Conservation (phyloP, 2,113 vertebrate species). For the Amazona vittata region DNA sequence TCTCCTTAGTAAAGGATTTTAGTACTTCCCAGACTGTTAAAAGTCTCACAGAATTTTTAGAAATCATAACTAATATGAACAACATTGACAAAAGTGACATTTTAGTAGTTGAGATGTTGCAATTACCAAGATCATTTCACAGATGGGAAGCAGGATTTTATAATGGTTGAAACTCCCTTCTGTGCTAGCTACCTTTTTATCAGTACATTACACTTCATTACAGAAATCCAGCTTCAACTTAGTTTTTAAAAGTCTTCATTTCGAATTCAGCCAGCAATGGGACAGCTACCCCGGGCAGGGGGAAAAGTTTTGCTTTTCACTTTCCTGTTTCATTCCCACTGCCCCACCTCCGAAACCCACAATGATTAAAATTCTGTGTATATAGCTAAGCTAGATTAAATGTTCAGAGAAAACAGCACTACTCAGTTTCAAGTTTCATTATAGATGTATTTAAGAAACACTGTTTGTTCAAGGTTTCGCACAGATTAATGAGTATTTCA, state of each 20-base stretch:
- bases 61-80: background rate
- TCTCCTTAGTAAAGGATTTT: background rate
- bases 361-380: background rate
- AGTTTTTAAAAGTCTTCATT: background rate
- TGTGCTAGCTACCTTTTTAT: background rate
- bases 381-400: background rate
- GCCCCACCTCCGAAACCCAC: background rate
- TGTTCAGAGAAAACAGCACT: background rate
- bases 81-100: background rate
- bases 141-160: background rate
- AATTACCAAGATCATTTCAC: background rate
- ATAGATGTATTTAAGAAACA: background rate
- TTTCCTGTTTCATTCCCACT: background rate
- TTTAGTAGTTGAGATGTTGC: background rate
- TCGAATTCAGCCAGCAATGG: background rate
- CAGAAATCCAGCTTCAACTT: background rate
- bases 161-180: background rate
- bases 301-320: background rate
- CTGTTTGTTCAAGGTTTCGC: background rate
- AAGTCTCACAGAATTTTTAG: background rate
- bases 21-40: background rate
- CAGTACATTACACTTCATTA: background rate
- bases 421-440: background rate
- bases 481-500: constrained; percentile 9
- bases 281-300: background rate